A percentile compares a stretch with the other conserved stretches of the same genome.
Evolutionary conservation across 2,113 vertebrate genomes (phyloP).

Genomic region (Barbus barbus): DNA sequence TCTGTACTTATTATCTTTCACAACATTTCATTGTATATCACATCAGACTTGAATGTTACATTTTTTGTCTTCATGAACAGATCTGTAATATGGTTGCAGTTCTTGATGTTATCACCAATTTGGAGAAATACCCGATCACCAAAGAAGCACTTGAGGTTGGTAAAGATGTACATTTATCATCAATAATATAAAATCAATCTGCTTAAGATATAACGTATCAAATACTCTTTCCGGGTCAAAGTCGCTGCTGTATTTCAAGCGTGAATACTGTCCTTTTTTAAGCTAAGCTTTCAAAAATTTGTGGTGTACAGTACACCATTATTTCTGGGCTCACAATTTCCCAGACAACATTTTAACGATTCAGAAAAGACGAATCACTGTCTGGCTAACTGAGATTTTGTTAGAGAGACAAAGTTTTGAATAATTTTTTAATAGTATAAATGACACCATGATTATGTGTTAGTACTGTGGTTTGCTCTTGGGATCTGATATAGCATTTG

Average conservation of each 20-base stretch:
- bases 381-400: background rate
- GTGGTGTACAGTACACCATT: too few relatives aligned
- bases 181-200: slow-evolving; percentile 45
- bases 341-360: background rate
- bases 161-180: background rate
- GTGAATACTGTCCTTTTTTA: background rate
- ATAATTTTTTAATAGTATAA: background rate
- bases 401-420: background rate
- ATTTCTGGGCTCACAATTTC: background rate
- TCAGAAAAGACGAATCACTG: background rate
- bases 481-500: background rate
- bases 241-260: background rate
- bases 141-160: slow-evolving; percentile 98
- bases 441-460: too few relatives aligned
- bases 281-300: too few relatives aligned
- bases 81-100: slow-evolving; percentile 99
- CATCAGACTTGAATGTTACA: background rate
- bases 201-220: too few relatives aligned
- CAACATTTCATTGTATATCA: background rate
- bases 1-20: background rate
- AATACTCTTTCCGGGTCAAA: background rate
- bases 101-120: slow-evolving; percentile 94
- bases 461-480: too few relatives aligned
- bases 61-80: slow-evolving; percentile 68
- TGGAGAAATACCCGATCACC: slow-evolving; percentile 98